Base-by-base conservation (phyloP, 2,888 invertebrate species). In the Alloplasta piceator region DNA sequence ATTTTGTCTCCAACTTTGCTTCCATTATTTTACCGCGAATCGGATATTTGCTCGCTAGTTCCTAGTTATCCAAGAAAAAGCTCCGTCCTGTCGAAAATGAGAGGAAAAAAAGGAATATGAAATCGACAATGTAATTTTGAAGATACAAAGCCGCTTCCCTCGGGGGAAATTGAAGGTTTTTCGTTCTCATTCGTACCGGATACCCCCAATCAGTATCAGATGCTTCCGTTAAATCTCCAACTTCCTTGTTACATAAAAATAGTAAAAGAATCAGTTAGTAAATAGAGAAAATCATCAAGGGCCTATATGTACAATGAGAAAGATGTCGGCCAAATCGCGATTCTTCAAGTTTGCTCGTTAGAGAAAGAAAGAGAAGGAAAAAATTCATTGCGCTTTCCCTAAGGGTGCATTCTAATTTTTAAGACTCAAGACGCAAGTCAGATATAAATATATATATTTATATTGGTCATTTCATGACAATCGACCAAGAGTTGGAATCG, bases 71-170 rank as follows among this genome's bases (percentile, higher is more conserved):
- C 80, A 61, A 48, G 6, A 71, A 38, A 85, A 87, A 88, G 86
- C 87, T 91, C 91, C 91, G 90, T 91, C 90, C 90, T 88, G 7
- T n/a, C 48, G n/a, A 26, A 26, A 26, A 26, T 26, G 26, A 3
- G 26, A 26, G 26, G 26, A 26, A 26, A 26, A 26, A 63, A 36
- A 63, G 4, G 5, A 43, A 64, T 60, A 50, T 52, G 50, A 56
- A 36, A 52, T 71, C 61, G 60, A n/a, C 63, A 36, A 63, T 76
- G 5, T 60, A 39, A 41, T 64, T 9, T 48, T 43, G 56, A 52
- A 7, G 68, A 68, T 68, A 61, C 52, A 43, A 66, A 41, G 50
- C 48, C 16, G 56, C 80, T 80, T 80, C 76, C 80, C 67, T 26
- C 26, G 26, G 66, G 74, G 50, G 60, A 78, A 4, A 41, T 38